Conservation (phyloP, 2,113 vertebrate species). For the Willisornis vidua region DNA sequence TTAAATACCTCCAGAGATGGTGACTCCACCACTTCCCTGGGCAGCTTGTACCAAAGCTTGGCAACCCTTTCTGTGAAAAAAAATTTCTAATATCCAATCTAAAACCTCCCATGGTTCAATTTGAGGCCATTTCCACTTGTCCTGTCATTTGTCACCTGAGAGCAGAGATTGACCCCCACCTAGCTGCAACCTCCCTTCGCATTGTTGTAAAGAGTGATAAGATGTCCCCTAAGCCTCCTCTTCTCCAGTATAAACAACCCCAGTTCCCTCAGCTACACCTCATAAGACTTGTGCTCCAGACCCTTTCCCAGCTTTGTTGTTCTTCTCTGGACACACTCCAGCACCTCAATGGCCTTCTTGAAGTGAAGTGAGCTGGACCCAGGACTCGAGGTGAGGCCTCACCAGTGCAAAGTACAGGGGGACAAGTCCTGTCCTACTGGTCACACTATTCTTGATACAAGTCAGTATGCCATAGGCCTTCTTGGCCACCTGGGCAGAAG, state of each 20-base stretch:
- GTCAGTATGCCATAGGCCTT: background rate
- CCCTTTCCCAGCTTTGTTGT: background rate
- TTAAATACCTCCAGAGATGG: background rate
- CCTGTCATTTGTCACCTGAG: background rate
- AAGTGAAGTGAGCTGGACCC: background rate
- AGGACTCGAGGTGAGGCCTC: background rate
- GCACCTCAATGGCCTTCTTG: background rate
- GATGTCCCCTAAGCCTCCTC: background rate
- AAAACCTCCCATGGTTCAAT: background rate
- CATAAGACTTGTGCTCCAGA: background rate
- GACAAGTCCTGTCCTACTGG: background rate
- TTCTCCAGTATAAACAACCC: background rate
- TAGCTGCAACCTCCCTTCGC: background rate
- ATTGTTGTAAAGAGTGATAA: background rate
- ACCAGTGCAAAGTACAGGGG: background rate
- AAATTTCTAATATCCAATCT: background rate
- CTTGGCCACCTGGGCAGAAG: background rate
- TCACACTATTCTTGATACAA: background rate
- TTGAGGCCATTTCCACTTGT: background rate
- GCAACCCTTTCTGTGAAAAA: background rate
- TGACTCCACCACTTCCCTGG: background rate
- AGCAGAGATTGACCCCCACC: fast-evolving
- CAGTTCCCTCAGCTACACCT: fast-evolving
- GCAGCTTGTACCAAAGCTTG: background rate
- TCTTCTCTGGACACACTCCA: background rate